Base-by-base conservation (phyloP, 2,797 vertebrate genomes). In the Spheniscus humboldti region DNA sequence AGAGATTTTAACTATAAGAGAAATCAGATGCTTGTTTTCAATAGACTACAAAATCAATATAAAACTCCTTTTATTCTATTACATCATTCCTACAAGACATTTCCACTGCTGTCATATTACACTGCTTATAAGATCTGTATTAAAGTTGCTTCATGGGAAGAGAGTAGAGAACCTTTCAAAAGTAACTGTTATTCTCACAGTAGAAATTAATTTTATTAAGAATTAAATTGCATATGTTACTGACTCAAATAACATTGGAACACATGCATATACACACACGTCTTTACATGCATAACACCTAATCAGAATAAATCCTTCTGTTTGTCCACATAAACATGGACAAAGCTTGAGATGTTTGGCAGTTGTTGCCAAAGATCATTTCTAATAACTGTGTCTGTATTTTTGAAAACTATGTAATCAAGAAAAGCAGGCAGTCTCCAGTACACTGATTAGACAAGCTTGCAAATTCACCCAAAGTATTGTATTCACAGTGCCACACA, bases 1-100 rank as follows among this genome's bases (percentile, higher is more conserved):
- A 99, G 97, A 83, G 98, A 99, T 96, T 99, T 99, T 25, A 99
- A 97, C 99, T 99, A 41, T 17, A 93, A 95, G 6, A 87, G 59
- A 95, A 90, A 50, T 2, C 37, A 93, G 37, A 93, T 22, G 22
- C 25, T 72, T 82, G 19, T 35, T 88, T 94, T 86, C 66, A 96
- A 15, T 7, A 69, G n/a, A 52, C 12, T 79, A 25, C 11, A 57
- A 96, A 88, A 93, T 57, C 59, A 94, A 39, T 18, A 71, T 9
- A 39, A 74, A 75, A 60, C 18, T 24, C 17, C 31, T 76, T 71
- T 80, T 89, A 55, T 53, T 83, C 68, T 60, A 24, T 31, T 53
- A 43, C 47, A 64, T 50, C 0, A 2, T 53, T 82, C 13, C 39
- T n/a, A 57, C 20, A 69, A 50, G 14, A 28, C 24, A 31, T 74